phyloP scores from a whole-genome alignment of 2,888 invertebrate species.

The Brachyopa scutellaris region DNA sequence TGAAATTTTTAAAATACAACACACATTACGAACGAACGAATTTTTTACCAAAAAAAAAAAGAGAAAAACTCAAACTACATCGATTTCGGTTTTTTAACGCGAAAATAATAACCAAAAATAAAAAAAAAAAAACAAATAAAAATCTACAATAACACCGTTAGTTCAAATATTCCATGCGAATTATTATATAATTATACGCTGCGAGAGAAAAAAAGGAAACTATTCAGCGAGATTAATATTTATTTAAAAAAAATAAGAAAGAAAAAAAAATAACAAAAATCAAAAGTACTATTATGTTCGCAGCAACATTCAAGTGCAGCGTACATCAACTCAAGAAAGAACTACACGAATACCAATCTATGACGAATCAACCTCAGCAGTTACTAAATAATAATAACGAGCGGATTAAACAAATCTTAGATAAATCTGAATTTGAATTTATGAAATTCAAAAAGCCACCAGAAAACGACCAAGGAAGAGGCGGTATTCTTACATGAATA shows the following conservation, averaged over 20 bases:
- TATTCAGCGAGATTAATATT: not conserved
- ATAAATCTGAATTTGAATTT: slow-evolving; percentile 58
- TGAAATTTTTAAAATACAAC: slow-evolving; percentile 52
- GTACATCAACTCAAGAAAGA: slow-evolving; percentile 24
- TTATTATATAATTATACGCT: slow-evolving; percentile 64
- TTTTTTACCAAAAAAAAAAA: slow-evolving; percentile 20
- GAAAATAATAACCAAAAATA: slow-evolving; percentile 30
- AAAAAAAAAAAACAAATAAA: not conserved
- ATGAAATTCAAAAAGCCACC: slow-evolving; percentile 67
- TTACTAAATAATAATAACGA: slow-evolving; percentile 49
- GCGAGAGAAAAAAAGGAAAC: slow-evolving; percentile 17
- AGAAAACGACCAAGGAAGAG: slow-evolving; percentile 64
- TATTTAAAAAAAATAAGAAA: not conserved
- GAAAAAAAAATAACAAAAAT: not conserved
- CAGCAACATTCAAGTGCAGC: slow-evolving; percentile 57
- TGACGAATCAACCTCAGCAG: slow-evolving; percentile 42
- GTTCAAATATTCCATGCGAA: slow-evolving; percentile 68
- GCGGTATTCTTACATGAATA: slow-evolving; percentile 58
- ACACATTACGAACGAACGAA: slow-evolving; percentile 69
- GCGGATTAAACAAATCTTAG: slow-evolving; percentile 34
- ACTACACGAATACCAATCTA: slow-evolving; percentile 50
- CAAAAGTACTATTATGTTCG: slow-evolving; percentile 67
- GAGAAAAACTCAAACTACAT: slow-evolving; percentile 39
- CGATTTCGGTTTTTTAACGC: slow-evolving; percentile 68
- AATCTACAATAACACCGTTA: slow-evolving; percentile 59